Evolutionary conservation across 2,113 vertebrate species (phyloP).

Genomic region (Callocephalon fimbriatum): DNA sequence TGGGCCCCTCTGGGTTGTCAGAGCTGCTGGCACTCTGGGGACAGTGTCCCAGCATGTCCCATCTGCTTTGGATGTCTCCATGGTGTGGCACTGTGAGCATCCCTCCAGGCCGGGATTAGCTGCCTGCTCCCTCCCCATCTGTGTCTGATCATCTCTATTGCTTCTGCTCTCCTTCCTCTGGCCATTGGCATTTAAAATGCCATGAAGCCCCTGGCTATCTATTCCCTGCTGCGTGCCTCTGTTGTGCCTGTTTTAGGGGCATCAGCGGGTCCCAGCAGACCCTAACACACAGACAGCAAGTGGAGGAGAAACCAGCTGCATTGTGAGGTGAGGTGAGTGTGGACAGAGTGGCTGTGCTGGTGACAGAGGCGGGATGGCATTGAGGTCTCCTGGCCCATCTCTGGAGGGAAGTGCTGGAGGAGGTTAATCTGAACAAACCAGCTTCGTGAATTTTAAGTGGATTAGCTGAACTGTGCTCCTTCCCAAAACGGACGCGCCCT

Average conservation of each 20-base stretch:
- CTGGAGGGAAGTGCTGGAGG: background rate
- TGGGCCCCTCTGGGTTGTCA: background rate
- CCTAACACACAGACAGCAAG: rapidly evolving
- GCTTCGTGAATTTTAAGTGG: background rate
- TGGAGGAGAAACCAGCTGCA: background rate
- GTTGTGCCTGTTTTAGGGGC: background rate
- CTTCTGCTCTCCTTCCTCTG: background rate
- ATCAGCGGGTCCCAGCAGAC: rapidly evolving
- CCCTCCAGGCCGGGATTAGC: background rate
- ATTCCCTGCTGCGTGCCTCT: rapidly evolving
- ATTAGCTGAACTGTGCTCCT: slow-evolving; percentile 6
- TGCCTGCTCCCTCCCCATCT: rapidly evolving
- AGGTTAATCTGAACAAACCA: background rate
- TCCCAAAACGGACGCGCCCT: background rate
- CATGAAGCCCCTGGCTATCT: background rate
- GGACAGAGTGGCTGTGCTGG: rapidly evolving
- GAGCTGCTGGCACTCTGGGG: background rate
- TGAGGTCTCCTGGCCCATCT: background rate
- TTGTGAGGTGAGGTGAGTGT: rapidly evolving
- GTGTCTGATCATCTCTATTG: rapidly evolving
- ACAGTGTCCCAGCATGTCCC: background rate
- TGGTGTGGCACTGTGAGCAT: rapidly evolving
- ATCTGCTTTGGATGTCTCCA: background rate
- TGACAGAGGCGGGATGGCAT: background rate
- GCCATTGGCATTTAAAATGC: rapidly evolving